Percentiles rank a stretch among this genome's conserved stretches.
Conservation (phyloP, 2,113 vertebrate genomes). For the Centropus unirufus region DNA sequence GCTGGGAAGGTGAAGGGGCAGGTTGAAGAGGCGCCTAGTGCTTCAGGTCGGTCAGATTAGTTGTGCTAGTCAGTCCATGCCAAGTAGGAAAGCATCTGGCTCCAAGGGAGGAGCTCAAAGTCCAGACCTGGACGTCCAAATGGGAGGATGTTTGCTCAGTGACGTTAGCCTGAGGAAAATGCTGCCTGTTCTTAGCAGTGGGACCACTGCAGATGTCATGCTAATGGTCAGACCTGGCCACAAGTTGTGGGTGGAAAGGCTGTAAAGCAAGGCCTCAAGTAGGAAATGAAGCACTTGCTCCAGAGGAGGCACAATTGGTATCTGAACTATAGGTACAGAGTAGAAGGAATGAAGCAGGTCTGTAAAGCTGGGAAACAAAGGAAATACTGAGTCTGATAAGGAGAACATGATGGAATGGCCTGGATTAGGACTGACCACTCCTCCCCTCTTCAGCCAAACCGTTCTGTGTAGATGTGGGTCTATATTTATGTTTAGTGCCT, state of each 20-base stretch:
- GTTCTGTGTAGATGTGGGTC: accelerated
- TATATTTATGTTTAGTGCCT: accelerated
- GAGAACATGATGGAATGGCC: background rate
- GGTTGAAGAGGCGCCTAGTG: background rate
- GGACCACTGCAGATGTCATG: background rate
- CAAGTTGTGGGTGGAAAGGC: accelerated
- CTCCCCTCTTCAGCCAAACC: background rate
- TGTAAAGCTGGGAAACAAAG: accelerated
- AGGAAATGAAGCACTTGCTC: background rate
- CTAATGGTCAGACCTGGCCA: background rate
- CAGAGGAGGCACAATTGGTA: accelerated
- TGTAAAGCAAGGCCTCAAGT: background rate
- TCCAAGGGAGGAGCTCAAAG: background rate
- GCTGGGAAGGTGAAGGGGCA: background rate
- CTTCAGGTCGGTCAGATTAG: background rate
- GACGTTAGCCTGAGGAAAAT: accelerated
- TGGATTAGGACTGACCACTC: background rate
- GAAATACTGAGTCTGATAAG: background rate
- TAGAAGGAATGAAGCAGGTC: background rate
- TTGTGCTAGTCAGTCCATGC: accelerated
- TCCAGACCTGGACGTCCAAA: background rate
- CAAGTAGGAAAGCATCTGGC: accelerated
- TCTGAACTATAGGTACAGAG: background rate
- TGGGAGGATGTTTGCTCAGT: background rate
- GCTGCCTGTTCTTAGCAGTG: accelerated